A percentile compares a stretch with the other conserved stretches of the same genome.
phyloP scores from a whole-genome alignment of 2,113 vertebrate genomes.

The Meriones unguiculatus region DNA sequence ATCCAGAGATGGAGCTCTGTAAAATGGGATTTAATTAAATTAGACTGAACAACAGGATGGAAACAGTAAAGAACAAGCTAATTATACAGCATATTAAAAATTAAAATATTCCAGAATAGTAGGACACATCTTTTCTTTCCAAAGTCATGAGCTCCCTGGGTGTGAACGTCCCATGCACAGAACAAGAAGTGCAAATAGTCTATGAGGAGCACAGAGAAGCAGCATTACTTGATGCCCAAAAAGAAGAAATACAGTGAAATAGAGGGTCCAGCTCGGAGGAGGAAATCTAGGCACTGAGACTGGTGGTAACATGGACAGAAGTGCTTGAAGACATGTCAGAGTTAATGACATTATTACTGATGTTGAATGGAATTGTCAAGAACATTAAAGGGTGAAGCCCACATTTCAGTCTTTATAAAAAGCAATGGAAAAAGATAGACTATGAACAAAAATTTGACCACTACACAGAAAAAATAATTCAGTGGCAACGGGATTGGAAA shows the following conservation, averaged over 20 bases:
- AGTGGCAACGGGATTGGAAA: background rate
- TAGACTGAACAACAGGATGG: background rate
- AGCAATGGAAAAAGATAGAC: background rate
- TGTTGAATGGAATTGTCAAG: background rate
- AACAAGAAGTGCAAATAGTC: background rate
- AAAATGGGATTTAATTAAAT: background rate
- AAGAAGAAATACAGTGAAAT: background rate
- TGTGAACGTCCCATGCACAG: background rate
- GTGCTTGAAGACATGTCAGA: background rate
- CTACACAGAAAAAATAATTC: background rate
- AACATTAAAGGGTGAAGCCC: background rate
- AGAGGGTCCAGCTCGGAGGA: background rate
- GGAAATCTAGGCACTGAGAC: background rate
- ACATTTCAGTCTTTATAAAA: conserved; percentile 4
- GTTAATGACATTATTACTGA: background rate
- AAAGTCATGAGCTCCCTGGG: background rate
- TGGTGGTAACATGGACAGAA: background rate
- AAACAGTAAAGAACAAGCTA: conserved; percentile 32
- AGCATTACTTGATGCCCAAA: background rate
- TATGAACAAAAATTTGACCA: background rate
- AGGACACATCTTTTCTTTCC: conserved; percentile 1
- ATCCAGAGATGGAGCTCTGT: background rate
- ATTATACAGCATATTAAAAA: background rate
- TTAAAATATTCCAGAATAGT: background rate
- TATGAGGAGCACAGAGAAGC: background rate